Percentiles rank a stretch among this genome's conserved stretches.
Conservation (phyloP, 2,113 vertebrate genomes). For the Pterocles gutturalis region DNA sequence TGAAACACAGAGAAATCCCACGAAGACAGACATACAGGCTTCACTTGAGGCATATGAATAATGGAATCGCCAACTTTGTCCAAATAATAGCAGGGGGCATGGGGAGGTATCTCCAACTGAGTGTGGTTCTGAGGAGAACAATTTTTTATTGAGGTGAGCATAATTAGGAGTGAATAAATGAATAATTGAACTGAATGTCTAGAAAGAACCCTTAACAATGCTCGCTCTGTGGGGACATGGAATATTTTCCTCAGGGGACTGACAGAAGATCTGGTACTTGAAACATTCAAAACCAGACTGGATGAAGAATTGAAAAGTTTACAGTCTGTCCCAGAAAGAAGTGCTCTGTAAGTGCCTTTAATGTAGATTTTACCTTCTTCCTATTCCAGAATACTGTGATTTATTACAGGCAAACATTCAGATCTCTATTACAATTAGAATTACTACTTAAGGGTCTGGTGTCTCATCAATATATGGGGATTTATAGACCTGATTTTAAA, state of each 20-base stretch:
- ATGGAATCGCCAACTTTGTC: conserved; percentile 54
- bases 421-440: conserved; percentile 24
- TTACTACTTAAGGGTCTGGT: not conserved
- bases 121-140: conserved; percentile 1
- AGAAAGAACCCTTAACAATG: conserved; percentile 26
- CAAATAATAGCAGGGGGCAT: conserved; percentile 50
- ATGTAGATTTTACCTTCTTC: not conserved
- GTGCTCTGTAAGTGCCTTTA: not conserved
- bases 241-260: conserved; percentile 42
- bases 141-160: conserved; percentile 60
- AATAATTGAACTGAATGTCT: conserved; percentile 53
- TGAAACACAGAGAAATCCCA: conserved; percentile 47
- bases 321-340: not conserved
- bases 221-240: not conserved
- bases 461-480: not conserved
- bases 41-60: conserved; percentile 38
- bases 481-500: conserved; percentile 42
- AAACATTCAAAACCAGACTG: not conserved
- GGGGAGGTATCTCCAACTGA: conserved; percentile 42
- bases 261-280: conserved; percentile 43
- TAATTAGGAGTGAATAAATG: conserved; percentile 67
- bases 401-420: not conserved
- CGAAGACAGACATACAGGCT: conserved; percentile 38
- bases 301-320: conserved; percentile 42
- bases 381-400: not conserved